These are phyloP conservation scores for Cerceris ruficornis DNA, from an alignment of 2,888 invertebrate genomes.

Conservation along the genomic window DNA sequence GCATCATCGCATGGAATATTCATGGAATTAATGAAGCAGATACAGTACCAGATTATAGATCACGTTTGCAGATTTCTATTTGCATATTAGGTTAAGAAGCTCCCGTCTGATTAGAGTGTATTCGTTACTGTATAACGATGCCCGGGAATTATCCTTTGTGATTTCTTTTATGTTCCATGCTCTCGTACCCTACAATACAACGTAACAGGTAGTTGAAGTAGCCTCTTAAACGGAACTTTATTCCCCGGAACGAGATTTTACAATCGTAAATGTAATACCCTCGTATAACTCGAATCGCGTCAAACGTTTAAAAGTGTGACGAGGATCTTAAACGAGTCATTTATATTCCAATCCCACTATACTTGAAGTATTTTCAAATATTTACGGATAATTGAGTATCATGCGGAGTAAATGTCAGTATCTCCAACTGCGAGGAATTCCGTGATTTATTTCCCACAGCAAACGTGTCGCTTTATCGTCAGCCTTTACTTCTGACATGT, in stretches of 20 bases:
- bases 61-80: conserved; percentile 44
- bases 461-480: no score
- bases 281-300: not conserved
- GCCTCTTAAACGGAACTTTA: conserved; percentile 16
- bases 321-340: no score
- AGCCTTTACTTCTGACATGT: no score
- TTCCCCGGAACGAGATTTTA: conserved; percentile 13
- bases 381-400: not conserved
- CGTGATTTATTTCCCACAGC: no score
- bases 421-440: no score
- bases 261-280: not conserved
- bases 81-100: conserved; percentile 53
- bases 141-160: conserved; percentile 3
- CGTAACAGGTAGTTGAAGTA: conserved; percentile 39
- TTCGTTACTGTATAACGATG: conserved; percentile 25
- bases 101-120: not conserved
- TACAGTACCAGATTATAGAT: conserved; percentile 33
- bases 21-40: not conserved
- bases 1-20: not conserved
- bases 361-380: not conserved
- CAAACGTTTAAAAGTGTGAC: no score
- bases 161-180: not conserved
- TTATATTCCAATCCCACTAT: no score
- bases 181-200: not conserved
- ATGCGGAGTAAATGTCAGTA: no score